Percentiles rank a stretch among this genome's conserved stretches.
These are phyloP conservation scores for Venusia cambrica DNA, from an alignment of 2,888 invertebrate species.

Conservation along the genomic window DNA sequence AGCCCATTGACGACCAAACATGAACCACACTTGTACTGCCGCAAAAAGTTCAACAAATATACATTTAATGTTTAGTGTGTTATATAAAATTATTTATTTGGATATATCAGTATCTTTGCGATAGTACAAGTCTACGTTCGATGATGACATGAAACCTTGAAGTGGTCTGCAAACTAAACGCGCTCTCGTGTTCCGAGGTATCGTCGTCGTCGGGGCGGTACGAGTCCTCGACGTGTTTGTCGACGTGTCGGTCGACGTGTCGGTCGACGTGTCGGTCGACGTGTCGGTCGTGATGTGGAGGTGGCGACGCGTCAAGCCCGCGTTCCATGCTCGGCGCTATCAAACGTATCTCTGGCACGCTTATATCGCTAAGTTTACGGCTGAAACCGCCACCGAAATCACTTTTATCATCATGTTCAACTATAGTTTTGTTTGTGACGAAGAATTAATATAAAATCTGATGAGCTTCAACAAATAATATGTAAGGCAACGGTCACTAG, in stretches of 20 bases:
- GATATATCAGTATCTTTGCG: conserved; percentile 3
- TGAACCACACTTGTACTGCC: conserved; percentile 43
- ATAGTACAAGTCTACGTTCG: conserved; percentile 27
- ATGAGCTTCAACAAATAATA: no score
- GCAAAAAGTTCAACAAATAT: no score
- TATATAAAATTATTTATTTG: no score
- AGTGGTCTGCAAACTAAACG: conserved; percentile 72
- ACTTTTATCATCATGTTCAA: background rate
- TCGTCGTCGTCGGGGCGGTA: conserved; percentile 46
- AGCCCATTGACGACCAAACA: conserved; percentile 60
- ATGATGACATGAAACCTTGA: conserved; percentile 69
- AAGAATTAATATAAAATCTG: no score
- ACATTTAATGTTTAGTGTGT: no score
- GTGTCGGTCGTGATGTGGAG: conserved; percentile 30
- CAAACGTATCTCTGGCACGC: conserved; percentile 90
- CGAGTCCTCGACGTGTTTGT: conserved; percentile 26
- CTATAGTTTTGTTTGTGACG: no score
- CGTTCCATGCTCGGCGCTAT: conserved; percentile 91
- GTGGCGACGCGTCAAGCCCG: conserved; percentile 82
- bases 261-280: conserved; percentile 11
- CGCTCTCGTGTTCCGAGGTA: conserved; percentile 77
- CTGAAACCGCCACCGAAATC: conserved; percentile 49
- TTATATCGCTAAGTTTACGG: conserved; percentile 87
- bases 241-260: conserved; percentile 20
- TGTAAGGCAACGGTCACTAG: no score